phyloP scores from a whole-genome alignment of 2,888 invertebrate genomes.

The Pammene aurita region DNA sequence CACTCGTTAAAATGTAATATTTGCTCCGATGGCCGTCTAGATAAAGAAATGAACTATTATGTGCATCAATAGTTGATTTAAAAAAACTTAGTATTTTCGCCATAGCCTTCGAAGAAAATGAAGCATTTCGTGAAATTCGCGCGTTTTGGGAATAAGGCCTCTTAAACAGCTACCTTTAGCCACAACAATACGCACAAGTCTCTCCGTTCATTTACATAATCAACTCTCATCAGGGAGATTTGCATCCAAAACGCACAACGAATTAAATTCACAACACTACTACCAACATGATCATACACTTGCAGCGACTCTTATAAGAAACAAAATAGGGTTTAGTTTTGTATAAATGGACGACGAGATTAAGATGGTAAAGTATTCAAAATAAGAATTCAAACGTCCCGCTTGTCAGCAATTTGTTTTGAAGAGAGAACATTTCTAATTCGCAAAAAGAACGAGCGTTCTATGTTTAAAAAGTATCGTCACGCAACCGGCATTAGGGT shows the following conservation, averaged over 20 bases:
- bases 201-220: conserved; percentile 72
- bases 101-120: no score
- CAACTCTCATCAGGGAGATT: conserved; percentile 75
- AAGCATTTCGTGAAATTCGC: no score
- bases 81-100: no score
- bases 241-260: conserved; percentile 72
- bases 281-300: conserved; percentile 45
- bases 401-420: conserved; percentile 83
- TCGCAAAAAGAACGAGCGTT: conserved; percentile 78
- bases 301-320: conserved; percentile 46
- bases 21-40: no score
- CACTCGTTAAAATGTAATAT: no score
- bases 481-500: conserved; percentile 69
- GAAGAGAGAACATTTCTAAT: conserved; percentile 81
- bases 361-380: conserved; percentile 65
- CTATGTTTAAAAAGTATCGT: conserved; percentile 80
- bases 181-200: conserved; percentile 62
- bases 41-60: no score
- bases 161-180: conserved; percentile 36
- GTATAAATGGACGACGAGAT: no score
- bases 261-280: conserved; percentile 66
- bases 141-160: no score
- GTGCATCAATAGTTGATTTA: no score
- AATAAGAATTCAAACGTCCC: conserved; percentile 75
- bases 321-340: conserved; percentile 43